phyloP scores from a whole-genome alignment of 2,797 vertebrate species.

The Lepus townsendii region DNA sequence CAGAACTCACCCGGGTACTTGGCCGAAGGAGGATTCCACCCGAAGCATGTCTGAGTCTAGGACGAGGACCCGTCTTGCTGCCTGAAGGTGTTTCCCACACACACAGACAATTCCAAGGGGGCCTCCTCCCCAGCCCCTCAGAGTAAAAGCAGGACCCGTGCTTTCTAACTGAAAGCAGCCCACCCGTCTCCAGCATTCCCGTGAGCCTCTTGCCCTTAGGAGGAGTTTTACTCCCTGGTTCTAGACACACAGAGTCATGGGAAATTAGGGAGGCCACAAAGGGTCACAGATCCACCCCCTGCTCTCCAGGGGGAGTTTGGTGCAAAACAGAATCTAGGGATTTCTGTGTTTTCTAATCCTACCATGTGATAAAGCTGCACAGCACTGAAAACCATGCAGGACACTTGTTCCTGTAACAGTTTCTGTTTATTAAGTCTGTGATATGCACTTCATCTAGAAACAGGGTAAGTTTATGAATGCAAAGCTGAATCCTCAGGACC shows the following conservation, averaged over 20 bases:
- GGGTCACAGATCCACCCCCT: slow-evolving; percentile 37
- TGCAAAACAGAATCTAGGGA: slow-evolving; percentile 59
- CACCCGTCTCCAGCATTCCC: neutral
- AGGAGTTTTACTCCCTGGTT: slow-evolving; percentile 56
- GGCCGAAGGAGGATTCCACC: rapidly evolving
- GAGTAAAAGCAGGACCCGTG: slow-evolving; percentile 66
- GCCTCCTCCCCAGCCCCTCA: neutral
- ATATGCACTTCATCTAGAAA: neutral
- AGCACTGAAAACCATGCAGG: neutral
- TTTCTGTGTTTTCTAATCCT: slow-evolving; percentile 65
- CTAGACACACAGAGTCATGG: neutral
- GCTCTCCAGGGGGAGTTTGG: slow-evolving; percentile 21
- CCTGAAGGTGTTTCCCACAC: neutral
- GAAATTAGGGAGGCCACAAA: slow-evolving; percentile 12
- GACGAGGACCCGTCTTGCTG: neutral
- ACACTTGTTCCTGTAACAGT: too few species aligned
- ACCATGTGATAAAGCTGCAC: neutral
- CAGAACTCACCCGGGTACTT: too few species aligned
- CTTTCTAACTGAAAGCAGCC: slow-evolving; percentile 63
- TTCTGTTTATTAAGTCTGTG: neutral
- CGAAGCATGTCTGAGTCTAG: neutral
- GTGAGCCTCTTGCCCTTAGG: slow-evolving; percentile 47
- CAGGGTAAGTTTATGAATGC: neutral
- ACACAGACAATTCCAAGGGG: rapidly evolving
- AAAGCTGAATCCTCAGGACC: neutral